These are phyloP conservation scores for Loxodonta africana DNA, from an alignment of 2,113 vertebrate species.

Conservation along the genomic window DNA sequence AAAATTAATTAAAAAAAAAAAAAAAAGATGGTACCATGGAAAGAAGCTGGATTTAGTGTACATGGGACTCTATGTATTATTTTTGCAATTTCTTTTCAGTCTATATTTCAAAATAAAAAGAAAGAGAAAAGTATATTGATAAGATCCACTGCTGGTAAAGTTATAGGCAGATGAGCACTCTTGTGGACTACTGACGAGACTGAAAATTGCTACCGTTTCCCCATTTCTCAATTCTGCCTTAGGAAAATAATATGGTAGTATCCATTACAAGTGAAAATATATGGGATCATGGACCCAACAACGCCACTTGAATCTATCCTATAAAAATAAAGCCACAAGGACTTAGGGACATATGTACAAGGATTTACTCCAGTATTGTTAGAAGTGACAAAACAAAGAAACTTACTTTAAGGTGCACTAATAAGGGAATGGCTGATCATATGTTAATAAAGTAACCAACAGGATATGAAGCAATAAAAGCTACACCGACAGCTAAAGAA, in stretches of 20 bases:
- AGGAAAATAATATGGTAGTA: background rate
- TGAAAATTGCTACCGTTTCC: background rate
- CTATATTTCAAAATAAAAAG: background rate
- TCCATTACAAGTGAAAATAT: slow-evolving; percentile 18
- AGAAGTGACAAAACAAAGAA: background rate
- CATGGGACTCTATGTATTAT: background rate
- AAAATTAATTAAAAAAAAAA: too few relatives aligned
- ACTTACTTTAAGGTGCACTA: slow-evolving; percentile 44
- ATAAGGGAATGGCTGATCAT: background rate
- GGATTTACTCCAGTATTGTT: background rate
- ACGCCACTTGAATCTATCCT: background rate
- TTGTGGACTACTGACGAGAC: background rate
- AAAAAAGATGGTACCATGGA: background rate
- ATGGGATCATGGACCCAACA: background rate
- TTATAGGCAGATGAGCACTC: background rate
- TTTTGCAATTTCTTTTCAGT: background rate
- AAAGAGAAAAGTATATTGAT: background rate
- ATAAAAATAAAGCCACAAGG: background rate
- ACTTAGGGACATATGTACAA: background rate
- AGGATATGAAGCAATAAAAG: slow-evolving; percentile 48
- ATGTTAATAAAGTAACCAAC: slow-evolving; percentile 16
- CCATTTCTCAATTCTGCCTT: background rate
- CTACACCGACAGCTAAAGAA: background rate
- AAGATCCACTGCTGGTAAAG: background rate
- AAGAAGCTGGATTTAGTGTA: background rate